A percentile compares a stretch with the other conserved stretches of the same genome.
These are phyloP conservation scores for Steromphala cineraria DNA, from an alignment of 2,888 invertebrate species.

Conservation along the genomic window DNA sequence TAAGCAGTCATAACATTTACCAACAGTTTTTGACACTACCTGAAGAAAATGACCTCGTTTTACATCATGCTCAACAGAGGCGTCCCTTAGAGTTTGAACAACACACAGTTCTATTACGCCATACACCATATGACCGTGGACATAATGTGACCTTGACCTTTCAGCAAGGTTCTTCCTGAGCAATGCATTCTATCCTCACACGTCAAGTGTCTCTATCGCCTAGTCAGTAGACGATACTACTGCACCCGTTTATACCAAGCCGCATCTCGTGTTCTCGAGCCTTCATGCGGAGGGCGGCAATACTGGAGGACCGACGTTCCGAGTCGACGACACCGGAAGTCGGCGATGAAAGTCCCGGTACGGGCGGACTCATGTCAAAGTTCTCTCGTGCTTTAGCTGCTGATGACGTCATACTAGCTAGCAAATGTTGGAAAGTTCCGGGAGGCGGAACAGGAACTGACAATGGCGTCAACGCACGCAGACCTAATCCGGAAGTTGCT, in stretches of 20 bases:
- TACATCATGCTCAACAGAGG: too few relatives aligned
- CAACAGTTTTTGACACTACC: too few relatives aligned
- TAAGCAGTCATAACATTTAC: too few relatives aligned
- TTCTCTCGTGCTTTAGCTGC: slow-evolving; percentile 46
- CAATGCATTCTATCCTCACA: neutral
- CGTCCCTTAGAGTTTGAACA: too few relatives aligned
- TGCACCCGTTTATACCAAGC: slow-evolving; percentile 39
- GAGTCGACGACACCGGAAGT: slow-evolving; percentile 26
- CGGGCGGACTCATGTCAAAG: slow-evolving; percentile 14
- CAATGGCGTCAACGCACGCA: slow-evolving; percentile 36
- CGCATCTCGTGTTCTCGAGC: slow-evolving; percentile 63
- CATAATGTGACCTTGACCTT: neutral
- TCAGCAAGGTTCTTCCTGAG: neutral
- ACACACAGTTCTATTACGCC: too few relatives aligned
- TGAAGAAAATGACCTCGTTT: too few relatives aligned
- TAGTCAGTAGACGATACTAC: slow-evolving; percentile 32
- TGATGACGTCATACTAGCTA: slow-evolving; percentile 65
- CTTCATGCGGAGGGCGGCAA: slow-evolving; percentile 60
- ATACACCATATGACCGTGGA: neutral
- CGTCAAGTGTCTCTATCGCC: neutral
- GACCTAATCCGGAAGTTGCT: slow-evolving; percentile 29
- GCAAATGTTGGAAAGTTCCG: slow-evolving; percentile 66
- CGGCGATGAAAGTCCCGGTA: slow-evolving; percentile 18
- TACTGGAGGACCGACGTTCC: slow-evolving; percentile 56
- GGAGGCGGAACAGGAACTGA: slow-evolving; percentile 48